These are phyloP conservation scores for Anagyrus pseudococci DNA, from an alignment of 2,888 invertebrate genomes.

Conservation along the genomic window DNA sequence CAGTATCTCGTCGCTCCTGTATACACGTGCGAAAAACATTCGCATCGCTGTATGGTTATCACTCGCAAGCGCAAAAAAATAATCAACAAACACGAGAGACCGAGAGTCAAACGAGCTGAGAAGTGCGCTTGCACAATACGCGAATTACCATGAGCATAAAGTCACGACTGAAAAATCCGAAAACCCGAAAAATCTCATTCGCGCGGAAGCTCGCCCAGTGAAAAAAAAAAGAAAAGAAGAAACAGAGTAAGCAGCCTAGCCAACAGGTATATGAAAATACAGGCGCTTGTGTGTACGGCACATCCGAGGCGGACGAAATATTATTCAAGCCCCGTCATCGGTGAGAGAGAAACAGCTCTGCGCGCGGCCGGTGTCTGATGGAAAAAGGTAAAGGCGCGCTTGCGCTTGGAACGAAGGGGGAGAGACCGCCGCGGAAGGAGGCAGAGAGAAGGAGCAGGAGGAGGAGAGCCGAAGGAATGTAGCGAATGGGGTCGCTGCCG, in stretches of 20 bases:
- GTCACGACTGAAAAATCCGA: no score
- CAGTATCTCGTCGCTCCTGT: no score
- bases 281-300: no score
- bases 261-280: no score
- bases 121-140: no score
- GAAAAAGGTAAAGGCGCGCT: neutral
- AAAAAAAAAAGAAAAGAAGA: constrained; percentile 22
- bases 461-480: constrained; percentile 42
- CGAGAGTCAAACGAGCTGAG: no score
- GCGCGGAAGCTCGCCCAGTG: neutral
- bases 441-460: neutral
- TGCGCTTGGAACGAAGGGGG: neutral
- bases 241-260: neutral
- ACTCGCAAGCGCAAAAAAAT: no score
- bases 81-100: no score
- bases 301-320: neutral
- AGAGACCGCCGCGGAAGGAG: neutral
- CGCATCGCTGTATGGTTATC: no score
- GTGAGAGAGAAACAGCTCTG: neutral
- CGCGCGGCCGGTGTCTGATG: no score
- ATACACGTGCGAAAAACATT: no score
- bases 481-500: constrained; percentile 59
- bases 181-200: neutral
- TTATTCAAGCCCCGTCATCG: neutral
- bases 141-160: no score